A percentile compares a stretch with the other conserved stretches of the same genome.
phyloP scores from a whole-genome alignment of 2,113 vertebrate genomes.

The Hassar affinis region DNA sequence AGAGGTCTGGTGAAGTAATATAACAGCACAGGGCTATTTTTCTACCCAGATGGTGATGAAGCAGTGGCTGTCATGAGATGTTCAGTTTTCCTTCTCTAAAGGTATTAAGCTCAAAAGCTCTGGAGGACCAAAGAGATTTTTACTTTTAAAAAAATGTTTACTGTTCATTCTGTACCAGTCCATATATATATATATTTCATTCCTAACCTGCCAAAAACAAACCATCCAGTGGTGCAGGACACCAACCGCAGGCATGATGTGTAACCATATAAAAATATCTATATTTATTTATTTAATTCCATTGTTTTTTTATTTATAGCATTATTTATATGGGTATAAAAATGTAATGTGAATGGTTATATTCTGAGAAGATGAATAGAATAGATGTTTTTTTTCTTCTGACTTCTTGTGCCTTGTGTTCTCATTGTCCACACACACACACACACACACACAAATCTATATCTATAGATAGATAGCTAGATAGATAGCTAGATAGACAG shows the following conservation, averaged over 20 bases:
- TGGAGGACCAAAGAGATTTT: neutral
- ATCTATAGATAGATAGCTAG: no score
- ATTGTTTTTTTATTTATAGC: slow-evolving; percentile 83
- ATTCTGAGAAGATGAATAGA: slow-evolving; percentile 36
- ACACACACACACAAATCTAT: slow-evolving; percentile 11
- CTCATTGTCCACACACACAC: neutral
- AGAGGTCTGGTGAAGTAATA: neutral
- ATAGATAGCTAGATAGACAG: no score
- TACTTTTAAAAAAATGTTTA: neutral
- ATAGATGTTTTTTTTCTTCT: neutral
- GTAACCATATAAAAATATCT: slow-evolving; percentile 43
- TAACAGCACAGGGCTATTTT: neutral
- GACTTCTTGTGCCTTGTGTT: slow-evolving; percentile 17
- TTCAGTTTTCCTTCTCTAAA: neutral
- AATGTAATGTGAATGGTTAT: slow-evolving; percentile 51
- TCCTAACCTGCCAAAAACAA: slow-evolving; percentile 39
- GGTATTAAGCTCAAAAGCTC: neutral
- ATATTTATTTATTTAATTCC: slow-evolving; percentile 98
- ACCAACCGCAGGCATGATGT: slow-evolving; percentile 62
- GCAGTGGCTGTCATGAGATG: neutral
- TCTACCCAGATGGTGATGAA: neutral
- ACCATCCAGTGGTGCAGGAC: slow-evolving; percentile 63
- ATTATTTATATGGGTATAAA: slow-evolving; percentile 77
- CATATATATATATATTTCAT: slow-evolving; percentile 28
- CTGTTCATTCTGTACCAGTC: neutral